Evolutionary conservation across 2,113 vertebrate genomes (phyloP).

Genomic region (Syngnathoides biaculeatus): DNA sequence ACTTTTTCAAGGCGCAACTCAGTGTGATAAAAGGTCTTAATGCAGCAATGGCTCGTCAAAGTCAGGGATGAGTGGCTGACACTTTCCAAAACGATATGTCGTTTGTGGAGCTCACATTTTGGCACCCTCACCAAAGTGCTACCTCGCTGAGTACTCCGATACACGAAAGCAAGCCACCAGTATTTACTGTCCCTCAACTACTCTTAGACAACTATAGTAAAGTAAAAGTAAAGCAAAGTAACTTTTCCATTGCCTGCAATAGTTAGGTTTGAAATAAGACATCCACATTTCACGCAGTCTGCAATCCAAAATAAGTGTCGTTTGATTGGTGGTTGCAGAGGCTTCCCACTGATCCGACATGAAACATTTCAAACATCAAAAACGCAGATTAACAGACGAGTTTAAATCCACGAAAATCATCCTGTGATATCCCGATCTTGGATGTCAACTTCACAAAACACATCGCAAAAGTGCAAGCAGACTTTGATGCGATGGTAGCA

Average conservation of each 20-base stretch:
- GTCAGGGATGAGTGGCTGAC: constrained; percentile 2
- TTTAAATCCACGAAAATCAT: constrained; percentile 6
- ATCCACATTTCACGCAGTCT: background rate
- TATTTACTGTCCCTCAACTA: background rate
- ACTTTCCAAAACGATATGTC: background rate
- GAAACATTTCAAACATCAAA: constrained; percentile 4
- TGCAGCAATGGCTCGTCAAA: constrained; percentile 5
- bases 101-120: background rate
- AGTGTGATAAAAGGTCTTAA: constrained; percentile 3
- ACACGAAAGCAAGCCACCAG: background rate
- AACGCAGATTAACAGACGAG: constrained; percentile 5
- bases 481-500: constrained; percentile 31
- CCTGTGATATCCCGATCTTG: constrained; percentile 9
- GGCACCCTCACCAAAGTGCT: background rate
- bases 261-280: background rate
- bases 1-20: constrained; percentile 4
- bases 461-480: constrained; percentile 5
- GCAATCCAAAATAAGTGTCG: background rate
- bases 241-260: background rate
- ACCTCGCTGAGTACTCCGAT: background rate
- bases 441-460: constrained; percentile 27
- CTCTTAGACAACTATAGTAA: background rate
- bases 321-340: background rate
- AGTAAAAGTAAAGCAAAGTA: no score
- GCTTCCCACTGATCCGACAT: background rate